Base-by-base conservation (phyloP, 2,888 invertebrate genomes). In the Campopleginae sp. region DNA sequence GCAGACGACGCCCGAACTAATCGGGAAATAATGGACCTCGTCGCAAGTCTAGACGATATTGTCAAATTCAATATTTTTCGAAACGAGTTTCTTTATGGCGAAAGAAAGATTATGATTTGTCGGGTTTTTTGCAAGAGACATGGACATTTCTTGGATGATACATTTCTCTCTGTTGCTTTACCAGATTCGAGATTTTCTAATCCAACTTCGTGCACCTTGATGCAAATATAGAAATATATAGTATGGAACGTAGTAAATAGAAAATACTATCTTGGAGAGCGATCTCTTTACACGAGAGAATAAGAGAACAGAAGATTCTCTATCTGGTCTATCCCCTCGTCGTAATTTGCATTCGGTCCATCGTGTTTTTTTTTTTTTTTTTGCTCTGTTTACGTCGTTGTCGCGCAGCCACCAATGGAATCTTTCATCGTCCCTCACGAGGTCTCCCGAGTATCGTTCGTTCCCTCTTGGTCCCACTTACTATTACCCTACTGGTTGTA, bases 301-400 rank as follows among this genome's bases (percentile, higher is more conserved):
- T 33, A 51, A 42, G 75, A 54, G 63, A 46, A 48, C 12, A 80
- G 23, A 70, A 84, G 63, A 84, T 84, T 80, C 70, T 76, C 80
- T 71, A 71, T 84, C 80, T 84, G 58, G 76, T 80, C 63, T 80
- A 51, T 70, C 70, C 42, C 75, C 54, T 58, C 54, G 72, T 51
- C 71, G 75, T 84, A 71, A 84, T 84, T 84, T 76, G 80, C 80
- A 84, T 84, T 84, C 70, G 80, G 80, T 65, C 44, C 71, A 75
- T 84, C 70, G 75, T 75, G 51, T 63, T 71, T 80, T 27, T 54
- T 51, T 63, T 63, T 71, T 80, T 27, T 54, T 51, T 48, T 14
- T 46, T 14, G 17, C 8, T 51, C 19, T 51, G 8, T 51, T 2
- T 51, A 23, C 58, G 27, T 58, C 27, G 58, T 27, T 27, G 58